These are phyloP conservation scores for Gadus macrocephalus DNA, from an alignment of 2,113 vertebrate species.

Conservation along the genomic window DNA sequence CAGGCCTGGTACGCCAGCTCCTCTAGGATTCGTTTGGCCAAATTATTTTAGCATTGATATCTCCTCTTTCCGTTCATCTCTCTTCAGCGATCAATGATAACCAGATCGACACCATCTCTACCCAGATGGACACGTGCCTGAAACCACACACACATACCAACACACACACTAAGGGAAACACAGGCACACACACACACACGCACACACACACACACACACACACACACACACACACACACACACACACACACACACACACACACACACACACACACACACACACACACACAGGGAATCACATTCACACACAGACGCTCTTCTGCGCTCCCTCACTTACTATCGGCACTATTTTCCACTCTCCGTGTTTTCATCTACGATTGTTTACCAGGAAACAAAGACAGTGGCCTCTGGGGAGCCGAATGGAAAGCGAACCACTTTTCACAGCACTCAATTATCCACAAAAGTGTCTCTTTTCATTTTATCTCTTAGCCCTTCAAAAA, in stretches of 20 bases:
- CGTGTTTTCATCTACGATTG: constrained; percentile 27
- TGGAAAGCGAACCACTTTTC: constrained; percentile 29
- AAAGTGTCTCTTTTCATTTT: constrained; percentile 29
- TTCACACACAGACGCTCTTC: constrained; percentile 5
- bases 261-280: constrained; percentile 24
- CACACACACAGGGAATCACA: background rate
- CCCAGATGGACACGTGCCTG: background rate
- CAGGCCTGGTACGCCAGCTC: too few relatives aligned
- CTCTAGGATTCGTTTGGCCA: background rate
- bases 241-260: constrained; percentile 5
- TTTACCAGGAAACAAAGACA: constrained; percentile 43
- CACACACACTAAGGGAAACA: constrained; percentile 8
- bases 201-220: constrained; percentile 16
- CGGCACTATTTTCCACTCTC: background rate
- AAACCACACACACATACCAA: constrained; percentile 15
- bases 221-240: constrained; percentile 24
- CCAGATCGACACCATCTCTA: background rate
- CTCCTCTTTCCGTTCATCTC: constrained; percentile 5
- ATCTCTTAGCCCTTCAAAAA: constrained; percentile 12
- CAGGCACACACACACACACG: constrained; percentile 3
- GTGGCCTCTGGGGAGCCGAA: constrained; percentile 22
- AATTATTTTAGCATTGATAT: constrained; percentile 45
- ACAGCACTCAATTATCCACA: constrained; percentile 35
- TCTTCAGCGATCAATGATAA: constrained; percentile 12
- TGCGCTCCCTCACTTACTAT: background rate